A percentile compares a stretch with the other conserved stretches of the same genome.
Conservation (phyloP, 2,113 vertebrate species). For the Stigmatopora nigra region DNA sequence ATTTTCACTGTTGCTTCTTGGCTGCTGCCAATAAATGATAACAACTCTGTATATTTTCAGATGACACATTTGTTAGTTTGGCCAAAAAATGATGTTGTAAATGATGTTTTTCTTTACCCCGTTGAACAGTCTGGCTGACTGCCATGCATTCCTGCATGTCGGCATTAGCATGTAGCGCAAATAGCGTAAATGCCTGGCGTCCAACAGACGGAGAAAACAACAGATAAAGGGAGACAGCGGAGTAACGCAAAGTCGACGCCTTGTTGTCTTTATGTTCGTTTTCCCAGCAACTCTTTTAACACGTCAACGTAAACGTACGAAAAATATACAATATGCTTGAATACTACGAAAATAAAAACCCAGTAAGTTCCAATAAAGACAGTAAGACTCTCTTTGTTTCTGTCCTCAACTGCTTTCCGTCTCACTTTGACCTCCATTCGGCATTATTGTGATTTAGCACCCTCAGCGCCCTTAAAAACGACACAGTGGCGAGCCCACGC, state of each 20-base stretch:
- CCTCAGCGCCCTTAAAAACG: neutral
- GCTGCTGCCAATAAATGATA: no score
- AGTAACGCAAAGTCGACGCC: neutral
- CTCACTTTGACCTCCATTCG: conserved; percentile 16
- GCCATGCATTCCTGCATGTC: neutral
- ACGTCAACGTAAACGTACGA: neutral
- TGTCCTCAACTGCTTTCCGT: conserved; percentile 28
- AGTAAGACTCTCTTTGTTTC: conserved; percentile 31
- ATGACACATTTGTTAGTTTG: no score
- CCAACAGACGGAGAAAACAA: neutral
- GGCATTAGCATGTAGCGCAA: neutral
- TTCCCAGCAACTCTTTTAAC: neutral
- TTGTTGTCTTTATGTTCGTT: neutral
- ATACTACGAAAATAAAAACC: neutral
- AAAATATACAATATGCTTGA: no score
- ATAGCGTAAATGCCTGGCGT: neutral
- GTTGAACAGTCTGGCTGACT: neutral
- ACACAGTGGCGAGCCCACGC: neutral
- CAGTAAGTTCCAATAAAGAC: conserved; percentile 21
- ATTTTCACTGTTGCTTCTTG: no score
- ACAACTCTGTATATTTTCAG: no score
- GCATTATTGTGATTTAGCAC: neutral
- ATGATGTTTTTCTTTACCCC: neutral
- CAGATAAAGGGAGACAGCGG: neutral
- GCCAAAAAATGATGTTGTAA: no score